Percentiles rank a stretch among this genome's conserved stretches.
Evolutionary conservation across 2,888 invertebrate genomes (phyloP).

Genomic region (Eupsilia transversa): DNA sequence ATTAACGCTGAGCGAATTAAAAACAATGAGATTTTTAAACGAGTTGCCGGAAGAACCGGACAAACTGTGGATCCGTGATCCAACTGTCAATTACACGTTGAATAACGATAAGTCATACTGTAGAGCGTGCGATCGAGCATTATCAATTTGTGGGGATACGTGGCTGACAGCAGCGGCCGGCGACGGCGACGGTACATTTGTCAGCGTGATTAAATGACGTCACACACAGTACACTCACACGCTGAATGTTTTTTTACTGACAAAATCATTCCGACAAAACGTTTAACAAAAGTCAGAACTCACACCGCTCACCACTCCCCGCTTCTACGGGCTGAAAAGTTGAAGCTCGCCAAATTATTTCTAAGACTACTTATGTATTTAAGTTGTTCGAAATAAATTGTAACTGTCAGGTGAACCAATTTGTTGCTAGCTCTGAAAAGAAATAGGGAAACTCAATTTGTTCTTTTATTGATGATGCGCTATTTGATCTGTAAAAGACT

Average conservation of each 20-base stretch:
- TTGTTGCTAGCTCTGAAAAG: constrained; percentile 3
- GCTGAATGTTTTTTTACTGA: constrained; percentile 62
- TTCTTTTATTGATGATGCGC: not conserved
- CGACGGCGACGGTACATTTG: constrained; percentile 74
- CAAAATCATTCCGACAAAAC: constrained; percentile 50
- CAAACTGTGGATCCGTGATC: constrained; percentile 43
- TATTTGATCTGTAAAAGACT: constrained; percentile 7
- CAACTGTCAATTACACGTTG: constrained; percentile 69
- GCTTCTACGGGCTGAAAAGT: constrained; percentile 18
- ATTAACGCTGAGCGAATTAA: constrained; percentile 49
- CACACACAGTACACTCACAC: constrained; percentile 72
- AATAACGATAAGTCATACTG: constrained; percentile 74
- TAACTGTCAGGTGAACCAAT: not conserved
- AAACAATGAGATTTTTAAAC: constrained; percentile 48
- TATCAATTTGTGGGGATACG: constrained; percentile 77
- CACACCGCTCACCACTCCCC: not conserved
- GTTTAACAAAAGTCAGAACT: constrained; percentile 38
- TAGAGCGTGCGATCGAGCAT: constrained; percentile 73
- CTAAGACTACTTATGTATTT: constrained; percentile 17
- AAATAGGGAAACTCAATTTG: not conserved
- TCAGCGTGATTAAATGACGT: constrained; percentile 81
- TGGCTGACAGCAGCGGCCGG: constrained; percentile 71
- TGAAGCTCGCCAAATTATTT: constrained; percentile 16
- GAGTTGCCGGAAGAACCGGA: constrained; percentile 19
- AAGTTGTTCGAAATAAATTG: constrained; percentile 18